phyloP scores from a whole-genome alignment of 1,140 invertebrate genomes.

The Dendrolimus kikuchii region DNA sequence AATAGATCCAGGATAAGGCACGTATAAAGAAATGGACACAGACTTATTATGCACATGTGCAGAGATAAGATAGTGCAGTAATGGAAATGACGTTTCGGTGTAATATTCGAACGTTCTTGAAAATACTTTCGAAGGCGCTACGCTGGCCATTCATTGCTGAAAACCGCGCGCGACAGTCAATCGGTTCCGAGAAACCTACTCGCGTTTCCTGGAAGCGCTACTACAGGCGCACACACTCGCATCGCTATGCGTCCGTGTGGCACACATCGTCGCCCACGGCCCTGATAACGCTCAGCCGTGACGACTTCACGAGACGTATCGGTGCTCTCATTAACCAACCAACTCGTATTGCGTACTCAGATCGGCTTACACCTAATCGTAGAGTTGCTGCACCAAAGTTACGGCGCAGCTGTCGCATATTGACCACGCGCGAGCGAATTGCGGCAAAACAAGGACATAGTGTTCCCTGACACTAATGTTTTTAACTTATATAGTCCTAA shows the following conservation, averaged over 20 bases:
- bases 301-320: constrained; percentile 46
- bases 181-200: constrained; percentile 60
- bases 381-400: constrained; percentile 43
- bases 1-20: no score
- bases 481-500: no score
- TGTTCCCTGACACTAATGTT: no score
- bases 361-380: constrained; percentile 62
- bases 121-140: constrained; percentile 22
- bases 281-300: constrained; percentile 61
- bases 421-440: not conserved
- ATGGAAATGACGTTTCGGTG: not conserved
- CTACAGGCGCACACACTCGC: constrained; percentile 49
- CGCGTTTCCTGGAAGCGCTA: constrained; percentile 66
- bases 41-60: no score
- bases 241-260: constrained; percentile 21
- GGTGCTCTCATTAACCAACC: constrained; percentile 55
- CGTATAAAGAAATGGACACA: no score
- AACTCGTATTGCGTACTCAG: constrained; percentile 54
- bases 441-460: not conserved
- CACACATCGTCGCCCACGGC: constrained; percentile 51
- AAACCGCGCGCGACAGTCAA: constrained; percentile 59
- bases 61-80: not conserved
- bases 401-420: not conserved
- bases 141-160: constrained; percentile 56
- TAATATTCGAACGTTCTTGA: not conserved